Base-by-base conservation (phyloP, 2,888 invertebrate genomes). In the Lysandra coridon region DNA sequence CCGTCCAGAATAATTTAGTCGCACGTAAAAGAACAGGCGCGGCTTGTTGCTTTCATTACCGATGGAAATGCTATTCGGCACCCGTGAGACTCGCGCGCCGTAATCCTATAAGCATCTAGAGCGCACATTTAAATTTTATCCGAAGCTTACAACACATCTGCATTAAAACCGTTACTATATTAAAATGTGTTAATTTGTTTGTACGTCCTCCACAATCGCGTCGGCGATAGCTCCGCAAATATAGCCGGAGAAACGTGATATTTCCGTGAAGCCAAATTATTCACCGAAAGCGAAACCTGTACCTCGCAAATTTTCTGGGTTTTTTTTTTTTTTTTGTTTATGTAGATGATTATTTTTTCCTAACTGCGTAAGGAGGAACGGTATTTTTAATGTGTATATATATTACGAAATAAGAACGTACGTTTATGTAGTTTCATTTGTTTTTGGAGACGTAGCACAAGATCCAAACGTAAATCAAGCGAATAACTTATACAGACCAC, bases 41-140 rank as follows among this genome's bases (percentile, higher is more conserved):
- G 79, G 82, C 80, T 82, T 82, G 80, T 81, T 81, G 80, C 80
- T 81, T 78, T 81, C 82, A 82, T 82, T 82, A 82, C 82, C 80
- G 79, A 82, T 82, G 82, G 79, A 82, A 82, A 82, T 82, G 64
- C 77, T 80, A 82, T 82, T 81, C 82, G 79, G 80, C 78, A 79
- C 81, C 81, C 82, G 84, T 69, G 78, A 80, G 79, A 80, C 69
- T 77, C 73, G 74, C 74, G 76, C 77, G 73, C 73, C 53, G 57
- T 75, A 64, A 44, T 79, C 79, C 62, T 75, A 14, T 60, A 14
- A 75, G 75, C 79, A 79, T 79, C 75, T 44, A 64, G 79, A 79
- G 75, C 44, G 75, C 49, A 33, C 79, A 79, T 79, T 79, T 79
- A 75, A 79, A 79, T 74, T 75, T 79, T 79, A 79, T 79, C 75